Base-by-base conservation (phyloP, 2,797 vertebrate species). In the Rhinogobio ventralis region DNA sequence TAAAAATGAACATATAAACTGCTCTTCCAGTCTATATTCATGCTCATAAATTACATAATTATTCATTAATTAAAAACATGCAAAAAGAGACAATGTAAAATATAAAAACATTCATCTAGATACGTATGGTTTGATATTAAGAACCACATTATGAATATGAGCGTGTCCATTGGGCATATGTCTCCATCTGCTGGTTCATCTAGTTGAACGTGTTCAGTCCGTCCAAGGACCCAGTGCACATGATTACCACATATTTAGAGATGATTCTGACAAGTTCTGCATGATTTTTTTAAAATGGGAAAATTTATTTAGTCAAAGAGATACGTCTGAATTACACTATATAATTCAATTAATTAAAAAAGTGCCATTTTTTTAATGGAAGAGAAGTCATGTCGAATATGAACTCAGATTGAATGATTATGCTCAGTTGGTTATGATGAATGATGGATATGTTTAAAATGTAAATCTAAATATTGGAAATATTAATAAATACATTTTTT, bases 161-260 rank as follows among this genome's bases (percentile, higher is more conserved):
- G 20, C 5, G 33, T 3, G 13, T 10, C 5, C 7, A 15, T 62
- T 19, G 4, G 8, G 45, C 25, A 28, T 5, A 39, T 79, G 76
- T 30, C 76, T 79, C 60, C 42, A 66, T 79, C 76, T 79, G 76
- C 76, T 66, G 76, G 42, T 13, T 46, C n/a, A 39, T 77, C 30
- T 55, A 2, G 30, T 57, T n/a, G n/a, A 39, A 42, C 10, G 33
- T 20, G 1, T 73, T 36, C 19, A 36, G 28, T 33, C 33, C 2
- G 7, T 36, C 19, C 11, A 53, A 53, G 19, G 9, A 10, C 5
- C 6, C 2, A 33, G 17, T 20, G 10, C 5, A 20, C 49, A 36
- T 14, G 28, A 51, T 74, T 13, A 51, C 1, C 15, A 36, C 17
- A 36, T 67, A 39, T 67, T 5, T 5, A 36, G 8, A 36, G 33